phyloP scores from a whole-genome alignment of 2,888 invertebrate genomes.

The Orthosia cruda region DNA sequence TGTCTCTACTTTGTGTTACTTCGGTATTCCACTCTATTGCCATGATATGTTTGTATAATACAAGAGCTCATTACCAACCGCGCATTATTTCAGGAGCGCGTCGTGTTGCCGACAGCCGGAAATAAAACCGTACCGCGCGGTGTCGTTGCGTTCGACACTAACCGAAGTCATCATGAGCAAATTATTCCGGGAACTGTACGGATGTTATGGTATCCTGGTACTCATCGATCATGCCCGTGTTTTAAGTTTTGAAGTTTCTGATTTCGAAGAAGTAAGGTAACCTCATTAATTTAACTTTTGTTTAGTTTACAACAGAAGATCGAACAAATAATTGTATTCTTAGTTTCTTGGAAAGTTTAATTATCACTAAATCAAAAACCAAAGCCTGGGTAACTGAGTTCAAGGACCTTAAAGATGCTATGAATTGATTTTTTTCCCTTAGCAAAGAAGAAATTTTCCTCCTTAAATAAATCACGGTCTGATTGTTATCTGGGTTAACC shows the following conservation, averaged over 20 bases:
- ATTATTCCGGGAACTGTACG: constrained; percentile 31
- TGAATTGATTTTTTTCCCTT: constrained; percentile 3
- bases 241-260: constrained; percentile 17
- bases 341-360: too few species aligned
- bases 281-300: not conserved
- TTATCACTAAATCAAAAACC: not conserved
- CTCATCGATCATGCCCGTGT: constrained; percentile 25
- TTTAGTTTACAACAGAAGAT: not conserved
- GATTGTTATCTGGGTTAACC: constrained; percentile 53
- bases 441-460: constrained; percentile 28
- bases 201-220: constrained; percentile 46
- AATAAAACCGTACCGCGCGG: constrained; percentile 58
- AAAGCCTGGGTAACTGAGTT: not conserved
- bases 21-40: not conserved
- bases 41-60: constrained; percentile 14
- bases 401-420: not conserved
- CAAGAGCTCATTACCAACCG: constrained; percentile 46
- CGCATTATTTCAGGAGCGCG: constrained; percentile 50
- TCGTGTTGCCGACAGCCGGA: constrained; percentile 65
- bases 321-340: too few species aligned
- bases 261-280: not conserved
- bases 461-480: constrained; percentile 56
- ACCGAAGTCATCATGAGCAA: constrained; percentile 48
- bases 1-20: not conserved
- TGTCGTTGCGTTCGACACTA: constrained; percentile 47